phyloP scores from a whole-genome alignment of 2,888 invertebrate genomes.

The Papilio elwesi region DNA sequence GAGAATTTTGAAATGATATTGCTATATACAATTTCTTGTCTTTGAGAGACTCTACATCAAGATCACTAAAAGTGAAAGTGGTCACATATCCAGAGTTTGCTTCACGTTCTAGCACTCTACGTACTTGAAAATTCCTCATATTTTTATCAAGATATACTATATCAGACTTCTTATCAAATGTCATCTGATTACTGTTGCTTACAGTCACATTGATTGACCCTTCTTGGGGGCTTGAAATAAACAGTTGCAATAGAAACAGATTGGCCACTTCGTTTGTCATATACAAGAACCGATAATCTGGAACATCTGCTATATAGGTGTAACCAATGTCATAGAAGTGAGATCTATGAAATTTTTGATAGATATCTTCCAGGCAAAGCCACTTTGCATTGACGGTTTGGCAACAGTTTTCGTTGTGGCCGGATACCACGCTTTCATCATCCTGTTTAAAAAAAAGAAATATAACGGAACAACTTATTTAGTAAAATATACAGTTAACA shows the following conservation, averaged over 20 bases:
- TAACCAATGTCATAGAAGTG: conserved; percentile 74
- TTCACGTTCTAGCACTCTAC: conserved; percentile 46
- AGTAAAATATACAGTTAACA: background rate
- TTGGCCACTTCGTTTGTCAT: conserved; percentile 64
- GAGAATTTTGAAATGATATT: conserved; percentile 50
- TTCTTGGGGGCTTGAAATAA: conserved; percentile 62
- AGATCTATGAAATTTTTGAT: conserved; percentile 67
- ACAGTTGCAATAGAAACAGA: conserved; percentile 68
- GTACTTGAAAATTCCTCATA: conserved; percentile 56
- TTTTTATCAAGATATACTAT: conserved; percentile 56
- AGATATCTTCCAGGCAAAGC: conserved; percentile 66
- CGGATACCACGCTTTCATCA: conserved; percentile 57
- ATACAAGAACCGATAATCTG: conserved; percentile 70
- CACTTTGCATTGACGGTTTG: conserved; percentile 68
- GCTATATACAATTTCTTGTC: conserved; percentile 64
- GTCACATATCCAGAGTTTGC: conserved; percentile 57
- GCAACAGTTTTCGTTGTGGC: conserved; percentile 54
- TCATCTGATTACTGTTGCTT: conserved; percentile 56
- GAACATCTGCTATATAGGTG: conserved; percentile 64
- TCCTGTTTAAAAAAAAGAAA: conserved; percentile 52
- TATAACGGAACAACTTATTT: background rate
- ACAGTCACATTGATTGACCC: conserved; percentile 59
- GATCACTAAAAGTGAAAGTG: conserved; percentile 65
- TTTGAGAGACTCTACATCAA: conserved; percentile 67
- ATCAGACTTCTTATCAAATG: conserved; percentile 57